Percentiles rank a stretch among this genome's conserved stretches.
These are phyloP conservation scores for Drosophila serrata DNA, from an alignment of 1,140 invertebrate species.

Conservation along the genomic window DNA sequence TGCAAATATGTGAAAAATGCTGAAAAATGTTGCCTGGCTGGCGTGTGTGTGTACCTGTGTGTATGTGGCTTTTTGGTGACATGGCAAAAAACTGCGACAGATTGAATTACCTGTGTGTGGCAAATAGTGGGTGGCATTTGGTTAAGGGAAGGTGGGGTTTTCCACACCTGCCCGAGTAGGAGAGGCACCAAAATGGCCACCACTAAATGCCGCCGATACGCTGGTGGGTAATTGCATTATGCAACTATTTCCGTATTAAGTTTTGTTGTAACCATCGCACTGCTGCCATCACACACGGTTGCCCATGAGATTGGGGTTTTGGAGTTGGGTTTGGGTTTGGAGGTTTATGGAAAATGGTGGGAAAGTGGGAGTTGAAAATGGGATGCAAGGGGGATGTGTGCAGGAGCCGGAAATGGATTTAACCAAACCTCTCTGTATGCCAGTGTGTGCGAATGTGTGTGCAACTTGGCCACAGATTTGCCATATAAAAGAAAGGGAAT, in stretches of 20 bases:
- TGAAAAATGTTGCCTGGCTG: conserved; percentile 61
- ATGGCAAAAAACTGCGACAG: conserved; percentile 72
- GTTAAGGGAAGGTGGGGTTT: neutral
- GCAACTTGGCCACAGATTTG: conserved; percentile 67
- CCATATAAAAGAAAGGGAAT: conserved; percentile 34
- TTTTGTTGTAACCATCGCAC: conserved; percentile 69
- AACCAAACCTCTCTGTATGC: conserved; percentile 41
- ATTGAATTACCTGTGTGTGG: conserved; percentile 76
- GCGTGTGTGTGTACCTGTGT: neutral
- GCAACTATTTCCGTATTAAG: conserved; percentile 81
- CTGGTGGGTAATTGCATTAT: conserved; percentile 80
- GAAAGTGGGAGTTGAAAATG: conserved; percentile 1
- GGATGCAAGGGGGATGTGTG: conserved; percentile 22
- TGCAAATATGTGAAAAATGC: conserved; percentile 72
- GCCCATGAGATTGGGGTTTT: conserved; percentile 20
- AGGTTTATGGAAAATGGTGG: neutral
- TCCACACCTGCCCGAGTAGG: conserved; percentile 48
- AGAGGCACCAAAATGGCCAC: conserved; percentile 41
- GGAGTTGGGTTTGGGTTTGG: neutral
- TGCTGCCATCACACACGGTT: conserved; percentile 30
- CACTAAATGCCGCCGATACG: conserved; percentile 69
- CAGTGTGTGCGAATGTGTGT: conserved; percentile 18
- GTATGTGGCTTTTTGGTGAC: conserved; percentile 34
- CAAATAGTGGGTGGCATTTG: conserved; percentile 9
- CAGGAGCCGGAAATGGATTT: conserved; percentile 75